Base-by-base conservation (phyloP, 2,888 invertebrate species). In the Plusia festucae region DNA sequence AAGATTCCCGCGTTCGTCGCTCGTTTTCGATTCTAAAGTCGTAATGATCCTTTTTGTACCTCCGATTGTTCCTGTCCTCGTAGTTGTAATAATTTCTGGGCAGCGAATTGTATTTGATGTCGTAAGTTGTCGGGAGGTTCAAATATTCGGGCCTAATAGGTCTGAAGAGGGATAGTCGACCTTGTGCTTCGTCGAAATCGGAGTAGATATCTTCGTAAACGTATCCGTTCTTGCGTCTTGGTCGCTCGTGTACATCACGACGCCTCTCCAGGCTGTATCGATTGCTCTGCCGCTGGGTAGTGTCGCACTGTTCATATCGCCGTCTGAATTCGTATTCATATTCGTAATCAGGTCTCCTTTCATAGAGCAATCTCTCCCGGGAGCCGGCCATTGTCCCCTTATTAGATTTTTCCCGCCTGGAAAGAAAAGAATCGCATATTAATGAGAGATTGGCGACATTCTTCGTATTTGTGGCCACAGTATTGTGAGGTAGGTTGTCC, bases 201-300 rank as follows among this genome's bases (percentile, higher is more conserved):
- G 94, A 94, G 70, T 95, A 95, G 46, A 95, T 94, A 73, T 95
- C 95, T 88, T 95, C 95, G 76, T 92, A 95, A 15, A 95, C 94
- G 74, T 92, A 95, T 1, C 95, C 95, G 66, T 95, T 94, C 78
- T 91, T 94, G 49, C 94, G 84, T 81, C 89, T 85, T 8, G 92
- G 91, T 73, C 88, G 82, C 27, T 86, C 86, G 65, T 71, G 73
- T 55, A 82, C 67, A 63, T 81, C 77, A 9, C 73, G 76, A 15
- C 81, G 68, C 51, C 79, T 81, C 44, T 92, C 92, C 66, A 87
- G 86, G 44, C 84, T 78, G 68, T 87, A 85, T 67, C 89, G 81
- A 68, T 84, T 83, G 67, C 65, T 68, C 52, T 76, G 79, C 64
- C 83, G 69, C 18, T 83, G 81, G 65, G 60, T 70, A 55, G 83